Evolutionary conservation across 2,888 invertebrate genomes (phyloP).

Genomic region (Julus scandinavius): DNA sequence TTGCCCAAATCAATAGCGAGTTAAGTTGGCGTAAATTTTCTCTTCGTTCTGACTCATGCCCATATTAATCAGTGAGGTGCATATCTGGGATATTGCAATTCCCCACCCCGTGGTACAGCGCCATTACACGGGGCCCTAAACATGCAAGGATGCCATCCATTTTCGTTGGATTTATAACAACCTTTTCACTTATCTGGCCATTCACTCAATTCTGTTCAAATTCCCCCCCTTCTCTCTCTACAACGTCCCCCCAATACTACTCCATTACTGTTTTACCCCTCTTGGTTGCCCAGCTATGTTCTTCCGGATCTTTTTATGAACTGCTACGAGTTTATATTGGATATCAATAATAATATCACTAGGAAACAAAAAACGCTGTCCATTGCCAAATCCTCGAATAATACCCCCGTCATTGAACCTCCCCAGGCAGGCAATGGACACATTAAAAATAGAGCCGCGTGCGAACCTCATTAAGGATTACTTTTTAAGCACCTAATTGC

Average conservation of each 20-base stretch:
- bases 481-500: slow-evolving; percentile 13
- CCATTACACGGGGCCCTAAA: slow-evolving; percentile 2
- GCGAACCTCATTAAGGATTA: neutral
- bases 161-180: slow-evolving; percentile 34
- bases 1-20: slow-evolving; percentile 8
- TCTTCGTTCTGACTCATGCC: slow-evolving; percentile 29
- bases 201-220: slow-evolving; percentile 11
- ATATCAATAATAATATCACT: slow-evolving; percentile 48
- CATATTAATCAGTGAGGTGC: slow-evolving; percentile 7
- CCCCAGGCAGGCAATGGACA: neutral
- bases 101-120: neutral
- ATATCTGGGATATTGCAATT: neutral
- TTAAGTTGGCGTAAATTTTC: slow-evolving; percentile 34
- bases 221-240: neutral
- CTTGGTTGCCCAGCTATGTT: neutral
- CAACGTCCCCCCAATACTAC: neutral
- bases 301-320: slow-evolving; percentile 39
- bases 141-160: neutral
- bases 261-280: neutral
- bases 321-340: slow-evolving; percentile 47
- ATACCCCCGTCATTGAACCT: neutral
- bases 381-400: neutral
- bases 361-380: neutral
- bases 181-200: slow-evolving; percentile 34
- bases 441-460: neutral